These are phyloP conservation scores for Bemisia tabaci DNA, from an alignment of 1,140 invertebrate genomes.

Conservation along the genomic window DNA sequence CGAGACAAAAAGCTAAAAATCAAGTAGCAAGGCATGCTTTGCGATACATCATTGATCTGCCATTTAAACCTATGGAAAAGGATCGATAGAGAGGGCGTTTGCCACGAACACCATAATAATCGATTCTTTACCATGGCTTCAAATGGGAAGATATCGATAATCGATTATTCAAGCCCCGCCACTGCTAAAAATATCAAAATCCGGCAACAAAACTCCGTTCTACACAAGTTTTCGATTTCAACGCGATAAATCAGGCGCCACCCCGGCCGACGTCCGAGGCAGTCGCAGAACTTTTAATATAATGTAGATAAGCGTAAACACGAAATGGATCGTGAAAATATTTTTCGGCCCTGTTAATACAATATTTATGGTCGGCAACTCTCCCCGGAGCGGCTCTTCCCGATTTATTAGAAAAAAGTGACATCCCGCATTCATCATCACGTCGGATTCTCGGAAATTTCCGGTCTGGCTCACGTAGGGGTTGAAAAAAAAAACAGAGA, in stretches of 20 bases:
- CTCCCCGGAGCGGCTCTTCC: neutral
- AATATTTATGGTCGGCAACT: neutral
- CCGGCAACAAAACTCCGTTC: neutral
- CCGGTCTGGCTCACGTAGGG: neutral
- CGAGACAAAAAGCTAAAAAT: no score
- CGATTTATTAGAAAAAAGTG: neutral
- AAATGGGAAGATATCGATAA: no score
- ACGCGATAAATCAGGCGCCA: neutral
- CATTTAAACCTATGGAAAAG: no score
- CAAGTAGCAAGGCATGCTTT: no score
- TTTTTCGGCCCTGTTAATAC: neutral
- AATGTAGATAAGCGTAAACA: neutral
- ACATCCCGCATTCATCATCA: neutral
- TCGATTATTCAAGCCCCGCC: no score
- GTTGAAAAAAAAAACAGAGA: neutral
- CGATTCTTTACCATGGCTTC: no score
- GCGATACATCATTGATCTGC: no score
- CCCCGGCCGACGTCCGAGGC: neutral
- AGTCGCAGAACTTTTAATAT: neutral
- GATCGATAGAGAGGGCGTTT: no score
- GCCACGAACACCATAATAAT: no score
- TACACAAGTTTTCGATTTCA: neutral
- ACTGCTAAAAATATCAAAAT: no score
- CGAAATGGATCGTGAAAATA: neutral
- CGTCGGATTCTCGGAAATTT: neutral